Percentiles rank a stretch among this genome's conserved stretches.
phyloP scores from a whole-genome alignment of 2,797 vertebrate species.

The Myotis pilosus region DNA sequence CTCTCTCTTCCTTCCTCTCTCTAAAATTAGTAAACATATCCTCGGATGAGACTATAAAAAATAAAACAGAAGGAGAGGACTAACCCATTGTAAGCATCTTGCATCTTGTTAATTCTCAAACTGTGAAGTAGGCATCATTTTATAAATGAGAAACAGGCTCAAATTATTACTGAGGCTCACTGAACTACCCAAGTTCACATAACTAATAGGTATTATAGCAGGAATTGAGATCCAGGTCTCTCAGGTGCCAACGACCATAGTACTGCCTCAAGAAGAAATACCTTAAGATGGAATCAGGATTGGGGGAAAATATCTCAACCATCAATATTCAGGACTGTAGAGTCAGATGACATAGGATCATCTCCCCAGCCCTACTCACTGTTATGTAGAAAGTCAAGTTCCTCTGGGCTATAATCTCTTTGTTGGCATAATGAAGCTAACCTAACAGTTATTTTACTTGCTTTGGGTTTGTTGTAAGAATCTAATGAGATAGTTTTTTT shows the following conservation, averaged over 20 bases:
- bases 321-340: background rate
- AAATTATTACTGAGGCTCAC: background rate
- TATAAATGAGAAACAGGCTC: conserved; percentile 8
- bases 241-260: background rate
- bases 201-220: background rate
- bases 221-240: background rate
- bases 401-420: background rate
- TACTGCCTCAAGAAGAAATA: conserved; percentile 1
- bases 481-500: conserved; percentile 15
- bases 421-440: background rate
- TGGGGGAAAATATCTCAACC: background rate
- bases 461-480: background rate
- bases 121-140: background rate
- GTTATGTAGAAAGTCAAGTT: background rate
- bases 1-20: background rate
- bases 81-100: background rate
- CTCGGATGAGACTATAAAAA: background rate
- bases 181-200: background rate
- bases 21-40: background rate
- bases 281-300: background rate
- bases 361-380: background rate
- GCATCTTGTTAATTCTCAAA: conserved; percentile 28
- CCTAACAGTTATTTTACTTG: background rate
- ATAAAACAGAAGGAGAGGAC: background rate
- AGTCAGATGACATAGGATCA: background rate